Percentiles rank a stretch among this genome's conserved stretches.
Conservation (phyloP, 2,888 invertebrate species). For the Yponomeuta malinellus region DNA sequence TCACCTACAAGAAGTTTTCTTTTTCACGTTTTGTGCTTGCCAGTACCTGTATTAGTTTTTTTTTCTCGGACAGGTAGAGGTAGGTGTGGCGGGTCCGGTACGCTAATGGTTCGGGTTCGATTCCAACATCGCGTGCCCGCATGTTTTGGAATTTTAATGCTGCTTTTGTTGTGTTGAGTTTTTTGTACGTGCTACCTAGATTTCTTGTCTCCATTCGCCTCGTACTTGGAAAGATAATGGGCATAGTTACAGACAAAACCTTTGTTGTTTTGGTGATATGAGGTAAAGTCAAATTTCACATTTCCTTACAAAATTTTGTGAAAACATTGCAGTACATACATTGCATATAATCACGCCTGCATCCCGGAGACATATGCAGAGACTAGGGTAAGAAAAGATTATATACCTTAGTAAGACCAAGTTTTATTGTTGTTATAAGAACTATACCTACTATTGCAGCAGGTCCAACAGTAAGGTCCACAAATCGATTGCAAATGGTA, state of each 20-base stretch:
- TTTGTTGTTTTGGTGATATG: no score
- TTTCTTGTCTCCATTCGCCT: neutral
- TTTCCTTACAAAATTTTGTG: no score
- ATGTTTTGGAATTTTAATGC: conserved; percentile 50
- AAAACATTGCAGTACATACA: no score
- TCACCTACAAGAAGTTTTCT: no score
- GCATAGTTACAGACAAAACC: no score
- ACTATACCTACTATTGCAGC: neutral
- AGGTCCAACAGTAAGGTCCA: neutral
- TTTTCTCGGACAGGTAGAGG: conserved; percentile 40
- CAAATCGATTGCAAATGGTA: neutral
- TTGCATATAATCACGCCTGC: no score
- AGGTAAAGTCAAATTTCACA: no score
- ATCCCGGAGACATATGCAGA: no score
- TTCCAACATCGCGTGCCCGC: conserved; percentile 59
- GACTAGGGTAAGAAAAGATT: no score
- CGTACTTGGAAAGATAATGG: neutral
- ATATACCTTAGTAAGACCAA: no score
- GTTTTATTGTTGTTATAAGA: no score
- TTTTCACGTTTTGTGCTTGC: neutral
- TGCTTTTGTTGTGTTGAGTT: conserved; percentile 25
- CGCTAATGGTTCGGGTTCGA: conserved; percentile 57
- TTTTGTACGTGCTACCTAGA: neutral
- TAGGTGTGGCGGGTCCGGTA: conserved; percentile 41
- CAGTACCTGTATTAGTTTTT: conserved; percentile 19